A percentile compares a stretch with the other conserved stretches of the same genome.
Conservation (phyloP, 2,797 vertebrate genomes). For the Podargus strigoides region DNA sequence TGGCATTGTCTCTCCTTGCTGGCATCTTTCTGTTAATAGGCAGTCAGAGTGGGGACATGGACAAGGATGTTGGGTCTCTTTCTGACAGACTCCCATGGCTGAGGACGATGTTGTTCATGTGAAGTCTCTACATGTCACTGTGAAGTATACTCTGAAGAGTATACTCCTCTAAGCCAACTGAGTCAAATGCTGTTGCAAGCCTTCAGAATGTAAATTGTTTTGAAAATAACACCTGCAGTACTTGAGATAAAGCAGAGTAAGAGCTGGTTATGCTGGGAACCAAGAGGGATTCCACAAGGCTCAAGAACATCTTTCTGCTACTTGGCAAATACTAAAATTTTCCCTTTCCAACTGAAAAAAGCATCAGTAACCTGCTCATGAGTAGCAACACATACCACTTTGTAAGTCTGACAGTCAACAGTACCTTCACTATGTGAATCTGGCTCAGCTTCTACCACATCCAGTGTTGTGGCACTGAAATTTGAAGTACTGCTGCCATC, state of each 20-base stretch:
- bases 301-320: not conserved
- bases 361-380: not conserved
- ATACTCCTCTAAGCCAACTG: not conserved
- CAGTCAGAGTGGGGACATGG: not conserved
- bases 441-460: not conserved
- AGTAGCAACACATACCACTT: not conserved
- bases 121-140: not conserved
- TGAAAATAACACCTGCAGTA: not conserved
- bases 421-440: not conserved
- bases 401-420: not conserved
- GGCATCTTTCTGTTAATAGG: not conserved
- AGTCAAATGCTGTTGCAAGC: not conserved
- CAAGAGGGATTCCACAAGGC: not conserved
- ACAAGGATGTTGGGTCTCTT: not conserved
- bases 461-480: constrained; percentile 41
- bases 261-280: not conserved
- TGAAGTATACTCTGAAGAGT: too few relatives aligned
- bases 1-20: not conserved
- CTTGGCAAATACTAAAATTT: not conserved
- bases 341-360: not conserved
- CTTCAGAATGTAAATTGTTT: not conserved
- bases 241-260: not conserved
- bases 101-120: not conserved
- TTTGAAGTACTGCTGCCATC: constrained; percentile 78
- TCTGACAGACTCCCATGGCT: not conserved